A percentile compares a stretch with the other conserved stretches of the same genome.
phyloP scores from a whole-genome alignment of 2,888 invertebrate species.

The Nephrotoma flavescens region DNA sequence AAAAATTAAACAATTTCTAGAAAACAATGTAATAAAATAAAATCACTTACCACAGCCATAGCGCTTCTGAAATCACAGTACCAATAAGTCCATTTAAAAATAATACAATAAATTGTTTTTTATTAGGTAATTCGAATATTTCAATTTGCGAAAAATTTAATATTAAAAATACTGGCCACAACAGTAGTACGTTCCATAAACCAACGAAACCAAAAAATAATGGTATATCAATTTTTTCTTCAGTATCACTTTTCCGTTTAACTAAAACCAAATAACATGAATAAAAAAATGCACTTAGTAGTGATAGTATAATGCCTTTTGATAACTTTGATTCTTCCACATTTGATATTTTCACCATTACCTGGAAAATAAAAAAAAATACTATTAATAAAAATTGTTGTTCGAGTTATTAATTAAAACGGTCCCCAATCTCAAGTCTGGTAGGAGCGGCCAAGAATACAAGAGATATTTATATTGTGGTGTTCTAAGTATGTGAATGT shows the following conservation, averaged over 20 bases:
- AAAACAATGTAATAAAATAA: not conserved
- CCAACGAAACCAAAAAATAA: conserved; percentile 95
- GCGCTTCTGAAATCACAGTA: conserved; percentile 77
- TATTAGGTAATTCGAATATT: conserved; percentile 70
- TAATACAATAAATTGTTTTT: conserved; percentile 63
- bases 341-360: conserved; percentile 64
- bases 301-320: conserved; percentile 62
- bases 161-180: conserved; percentile 83
- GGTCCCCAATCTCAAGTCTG: not conserved
- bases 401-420: not conserved
- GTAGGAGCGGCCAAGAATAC: not conserved
- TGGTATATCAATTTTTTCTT: conserved; percentile 87
- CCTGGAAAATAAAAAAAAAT: conserved; percentile 33
- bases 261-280: conserved; percentile 81
- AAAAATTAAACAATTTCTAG: not conserved
- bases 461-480: too few relatives aligned
- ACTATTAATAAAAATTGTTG: not conserved
- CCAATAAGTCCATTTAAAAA: conserved; percentile 79
- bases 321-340: conserved; percentile 54
- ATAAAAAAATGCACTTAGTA: conserved; percentile 80
- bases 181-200: conserved; percentile 67
- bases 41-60: conserved; percentile 70
- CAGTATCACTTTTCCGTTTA: conserved; percentile 72
- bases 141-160: conserved; percentile 73
- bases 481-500: too few relatives aligned